Evolutionary conservation across 92 coral and sea anemone genomes (phyloP).

Genomic region (Phymanthus crucifer): DNA sequence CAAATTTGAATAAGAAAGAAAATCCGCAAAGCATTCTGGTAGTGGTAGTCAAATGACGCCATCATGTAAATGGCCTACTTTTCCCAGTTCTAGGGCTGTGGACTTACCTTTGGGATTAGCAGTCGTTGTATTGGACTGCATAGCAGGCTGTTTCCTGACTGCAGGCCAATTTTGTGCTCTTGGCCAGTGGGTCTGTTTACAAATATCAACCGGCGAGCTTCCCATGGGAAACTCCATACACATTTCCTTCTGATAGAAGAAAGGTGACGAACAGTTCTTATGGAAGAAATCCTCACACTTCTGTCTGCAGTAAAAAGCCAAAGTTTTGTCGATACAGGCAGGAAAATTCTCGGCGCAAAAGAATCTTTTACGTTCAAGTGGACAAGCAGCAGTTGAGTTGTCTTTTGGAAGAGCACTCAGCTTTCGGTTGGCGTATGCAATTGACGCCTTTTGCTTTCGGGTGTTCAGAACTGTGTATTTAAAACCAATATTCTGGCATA

Average conservation of each 20-base stretch:
- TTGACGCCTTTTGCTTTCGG: constrained; percentile 18
- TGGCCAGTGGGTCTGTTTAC: constrained; percentile 72
- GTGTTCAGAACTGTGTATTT: constrained; percentile 34
- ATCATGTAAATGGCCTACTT: too few species aligned
- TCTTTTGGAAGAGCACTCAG: constrained; percentile 3
- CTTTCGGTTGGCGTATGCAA: constrained; percentile 7
- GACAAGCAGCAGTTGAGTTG: constrained; percentile 8
- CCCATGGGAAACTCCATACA: constrained; percentile 68
- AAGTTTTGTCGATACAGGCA: constrained; percentile 42
- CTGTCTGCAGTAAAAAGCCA: constrained; percentile 56
- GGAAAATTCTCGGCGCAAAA: constrained; percentile 62
- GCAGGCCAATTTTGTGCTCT: constrained; percentile 62
- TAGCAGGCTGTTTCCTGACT: not conserved
- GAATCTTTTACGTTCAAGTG: constrained; percentile 8
- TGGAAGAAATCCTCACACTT: constrained; percentile 52
- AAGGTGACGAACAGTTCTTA: constrained; percentile 44
- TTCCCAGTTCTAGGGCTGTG: too few species aligned
- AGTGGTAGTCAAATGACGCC: too few species aligned
- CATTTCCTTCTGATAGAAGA: constrained; percentile 38
- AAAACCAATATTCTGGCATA: constrained; percentile 45
- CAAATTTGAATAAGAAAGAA: too few species aligned
- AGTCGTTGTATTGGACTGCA: not conserved
- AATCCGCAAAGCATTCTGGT: too few species aligned
- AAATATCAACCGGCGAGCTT: constrained; percentile 20
- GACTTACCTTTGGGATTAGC: not conserved